These are phyloP conservation scores for Tyrannus savana DNA, from an alignment of 2,113 vertebrate genomes.

Conservation along the genomic window DNA sequence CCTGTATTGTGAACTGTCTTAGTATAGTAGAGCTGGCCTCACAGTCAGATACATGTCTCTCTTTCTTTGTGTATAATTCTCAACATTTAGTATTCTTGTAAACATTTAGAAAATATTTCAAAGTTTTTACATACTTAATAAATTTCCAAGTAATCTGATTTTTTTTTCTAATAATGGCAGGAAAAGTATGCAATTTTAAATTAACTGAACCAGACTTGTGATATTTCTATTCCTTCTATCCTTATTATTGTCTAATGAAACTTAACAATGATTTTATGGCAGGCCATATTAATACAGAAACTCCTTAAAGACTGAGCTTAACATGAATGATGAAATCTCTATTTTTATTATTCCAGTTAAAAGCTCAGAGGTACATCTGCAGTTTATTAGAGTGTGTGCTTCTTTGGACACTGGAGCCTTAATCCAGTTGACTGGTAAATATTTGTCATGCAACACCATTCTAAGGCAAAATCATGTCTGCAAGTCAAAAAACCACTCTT, in stretches of 20 bases:
- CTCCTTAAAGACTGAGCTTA: background rate
- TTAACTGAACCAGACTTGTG: background rate
- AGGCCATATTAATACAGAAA: conserved; percentile 19
- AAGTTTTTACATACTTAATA: background rate
- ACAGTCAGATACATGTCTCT: conserved; percentile 6
- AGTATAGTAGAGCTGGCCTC: conserved; percentile 35
- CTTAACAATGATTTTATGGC: conserved; percentile 20
- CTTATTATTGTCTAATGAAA: conserved; percentile 34
- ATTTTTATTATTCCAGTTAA: conserved; percentile 7
- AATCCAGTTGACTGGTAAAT: background rate
- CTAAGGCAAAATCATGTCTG: background rate
- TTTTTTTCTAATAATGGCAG: background rate
- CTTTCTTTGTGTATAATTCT: conserved; percentile 21
- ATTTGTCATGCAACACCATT: background rate
- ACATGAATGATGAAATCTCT: conserved; percentile 20
- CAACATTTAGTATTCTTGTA: conserved; percentile 29
- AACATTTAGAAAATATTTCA: conserved; percentile 33
- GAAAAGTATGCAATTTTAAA: background rate
- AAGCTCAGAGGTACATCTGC: background rate
- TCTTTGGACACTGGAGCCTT: background rate
- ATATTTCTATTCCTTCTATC: conserved; percentile 7
- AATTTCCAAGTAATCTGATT: background rate
- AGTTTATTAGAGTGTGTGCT: background rate
- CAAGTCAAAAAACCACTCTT: background rate
- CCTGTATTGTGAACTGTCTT: conserved; percentile 79